phyloP scores from a whole-genome alignment of 2,888 invertebrate genomes.

The Notodonta ziczac region DNA sequence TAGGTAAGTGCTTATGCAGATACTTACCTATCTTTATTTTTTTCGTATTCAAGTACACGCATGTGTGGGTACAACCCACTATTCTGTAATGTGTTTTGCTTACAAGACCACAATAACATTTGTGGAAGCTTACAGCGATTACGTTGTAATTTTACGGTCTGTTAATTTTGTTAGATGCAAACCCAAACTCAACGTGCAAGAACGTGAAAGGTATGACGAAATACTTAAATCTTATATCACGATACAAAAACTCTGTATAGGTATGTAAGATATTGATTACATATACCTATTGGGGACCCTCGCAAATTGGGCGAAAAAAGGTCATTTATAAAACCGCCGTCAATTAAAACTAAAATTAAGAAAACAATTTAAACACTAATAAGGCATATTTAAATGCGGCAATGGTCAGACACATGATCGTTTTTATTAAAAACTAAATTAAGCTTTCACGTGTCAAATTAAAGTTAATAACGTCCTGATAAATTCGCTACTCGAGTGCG shows the following conservation, averaged over 20 bases:
- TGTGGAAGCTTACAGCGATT: constrained; percentile 22
- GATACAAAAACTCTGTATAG: too few species aligned
- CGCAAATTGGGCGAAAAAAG: constrained; percentile 1
- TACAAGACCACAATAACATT: constrained; percentile 23
- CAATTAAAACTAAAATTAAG: constrained; percentile 20
- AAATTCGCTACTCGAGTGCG: constrained; percentile 52
- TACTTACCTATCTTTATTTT: not conserved
- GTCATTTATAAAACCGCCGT: too few species aligned
- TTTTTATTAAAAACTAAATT: constrained; percentile 37
- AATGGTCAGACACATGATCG: constrained; percentile 36
- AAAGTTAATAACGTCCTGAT: constrained; percentile 50
- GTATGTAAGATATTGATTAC: not conserved
- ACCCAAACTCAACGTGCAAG: constrained; percentile 26
- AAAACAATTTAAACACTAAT: constrained; percentile 31
- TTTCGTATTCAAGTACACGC: not conserved
- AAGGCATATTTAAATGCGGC: constrained; percentile 31
- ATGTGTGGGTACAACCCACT: constrained; percentile 24
- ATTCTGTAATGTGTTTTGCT: constrained; percentile 20
- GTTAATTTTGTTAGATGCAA: constrained; percentile 31
- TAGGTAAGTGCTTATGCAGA: not conserved
- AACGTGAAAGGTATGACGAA: constrained; percentile 34
- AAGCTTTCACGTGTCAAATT: constrained; percentile 46
- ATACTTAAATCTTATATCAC: constrained; percentile 40
- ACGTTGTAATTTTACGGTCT: constrained; percentile 42
- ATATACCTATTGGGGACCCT: not conserved